phyloP scores from a whole-genome alignment of 2,888 invertebrate species.

The Eustalomyia histrio region DNA sequence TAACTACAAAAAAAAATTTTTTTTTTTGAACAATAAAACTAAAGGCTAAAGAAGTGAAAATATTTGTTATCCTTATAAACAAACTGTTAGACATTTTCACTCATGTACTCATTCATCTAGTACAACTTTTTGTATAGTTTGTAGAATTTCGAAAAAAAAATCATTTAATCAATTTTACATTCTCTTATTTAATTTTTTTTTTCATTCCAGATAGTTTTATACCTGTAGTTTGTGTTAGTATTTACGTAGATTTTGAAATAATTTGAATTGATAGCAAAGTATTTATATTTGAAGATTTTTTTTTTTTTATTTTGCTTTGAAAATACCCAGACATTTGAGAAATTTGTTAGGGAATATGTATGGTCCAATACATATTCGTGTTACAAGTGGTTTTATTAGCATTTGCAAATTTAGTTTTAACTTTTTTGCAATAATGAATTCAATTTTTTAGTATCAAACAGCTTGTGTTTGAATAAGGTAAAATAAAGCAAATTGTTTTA shows the following conservation, averaged over 20 bases:
- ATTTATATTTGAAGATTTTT: neutral
- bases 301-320: neutral
- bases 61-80: no score
- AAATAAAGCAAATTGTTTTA: neutral
- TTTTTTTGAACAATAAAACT: no score
- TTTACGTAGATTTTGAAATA: neutral
- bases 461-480: neutral
- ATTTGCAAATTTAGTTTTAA: neutral
- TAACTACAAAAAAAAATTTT: no score
- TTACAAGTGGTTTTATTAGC: conserved; percentile 4
- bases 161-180: neutral
- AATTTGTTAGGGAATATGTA: neutral
- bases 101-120: no score
- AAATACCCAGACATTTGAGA: neutral
- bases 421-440: neutral
- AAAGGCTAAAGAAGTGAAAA: no score
- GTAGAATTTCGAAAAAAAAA: neutral
- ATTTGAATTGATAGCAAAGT: conserved; percentile 1
- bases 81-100: no score
- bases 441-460: neutral
- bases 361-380: neutral
- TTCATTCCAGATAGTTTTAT: neutral
- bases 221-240: neutral
- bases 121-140: neutral
- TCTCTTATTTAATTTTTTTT: conserved; percentile 4